Evolutionary conservation across 35 echinoderm and acorn worm species (phyloP).

Genomic region (Nesometra sesokonis): DNA sequence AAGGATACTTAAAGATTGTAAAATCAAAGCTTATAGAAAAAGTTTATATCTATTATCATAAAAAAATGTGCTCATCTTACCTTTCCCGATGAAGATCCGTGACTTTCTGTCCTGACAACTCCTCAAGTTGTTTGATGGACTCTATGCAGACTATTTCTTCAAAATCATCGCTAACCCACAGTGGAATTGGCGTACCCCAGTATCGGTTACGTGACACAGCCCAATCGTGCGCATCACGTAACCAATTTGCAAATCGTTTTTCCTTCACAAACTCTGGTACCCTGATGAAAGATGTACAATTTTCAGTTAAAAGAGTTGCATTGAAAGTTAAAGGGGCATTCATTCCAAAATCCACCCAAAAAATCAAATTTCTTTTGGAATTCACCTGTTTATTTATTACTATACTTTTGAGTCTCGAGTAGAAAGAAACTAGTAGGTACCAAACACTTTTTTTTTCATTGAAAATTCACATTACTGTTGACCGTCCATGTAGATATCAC

Average conservation of each 20-base stretch:
- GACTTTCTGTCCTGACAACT: conserved; percentile 46
- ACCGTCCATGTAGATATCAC: no score
- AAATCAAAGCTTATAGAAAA: no score
- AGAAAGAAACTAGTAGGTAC: no score
- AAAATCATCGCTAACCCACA: conserved; percentile 87
- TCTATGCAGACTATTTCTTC: conserved; percentile 91
- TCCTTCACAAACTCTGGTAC: conserved; percentile 96
- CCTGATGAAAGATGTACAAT: conserved; percentile 21
- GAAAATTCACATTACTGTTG: no score
- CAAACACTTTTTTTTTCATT: no score
- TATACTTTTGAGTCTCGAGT: no score
- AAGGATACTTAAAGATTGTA: no score
- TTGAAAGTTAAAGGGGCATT: no score
- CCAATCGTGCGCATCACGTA: conserved; percentile 90
- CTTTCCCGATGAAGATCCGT: conserved; percentile 77
- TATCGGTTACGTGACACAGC: conserved; percentile 76
- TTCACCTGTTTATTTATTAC: no score
- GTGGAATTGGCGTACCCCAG: conserved; percentile 81
- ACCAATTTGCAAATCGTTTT: conserved; percentile 86
- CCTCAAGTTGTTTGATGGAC: conserved; percentile 70
- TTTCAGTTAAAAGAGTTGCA: not conserved
- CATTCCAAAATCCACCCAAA: no score
- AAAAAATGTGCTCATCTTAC: conserved; percentile 6
- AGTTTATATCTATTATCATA: not conserved
- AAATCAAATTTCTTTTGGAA: no score